phyloP scores from a whole-genome alignment of 2,797 vertebrate species.

The Natrix natrix region DNA sequence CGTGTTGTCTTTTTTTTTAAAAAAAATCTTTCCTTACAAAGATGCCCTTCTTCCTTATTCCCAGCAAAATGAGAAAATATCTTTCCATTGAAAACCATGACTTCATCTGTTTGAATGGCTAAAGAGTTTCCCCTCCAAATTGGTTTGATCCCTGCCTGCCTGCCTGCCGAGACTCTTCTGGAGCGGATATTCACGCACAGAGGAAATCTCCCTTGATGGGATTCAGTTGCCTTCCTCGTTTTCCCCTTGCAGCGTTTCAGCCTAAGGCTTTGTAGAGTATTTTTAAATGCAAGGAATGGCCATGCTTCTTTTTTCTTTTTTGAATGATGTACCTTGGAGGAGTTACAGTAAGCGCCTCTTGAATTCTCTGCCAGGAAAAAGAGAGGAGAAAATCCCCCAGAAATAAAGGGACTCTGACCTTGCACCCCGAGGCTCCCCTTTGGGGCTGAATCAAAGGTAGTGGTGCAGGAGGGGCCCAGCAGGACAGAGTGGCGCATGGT shows the following conservation, averaged over 20 bases:
- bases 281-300: background rate
- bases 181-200: background rate
- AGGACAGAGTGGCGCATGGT: background rate
- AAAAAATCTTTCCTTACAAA: no score
- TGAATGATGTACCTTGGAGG: background rate
- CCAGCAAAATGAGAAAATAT: background rate
- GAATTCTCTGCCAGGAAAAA: background rate
- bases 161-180: background rate
- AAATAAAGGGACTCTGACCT: background rate
- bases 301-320: background rate
- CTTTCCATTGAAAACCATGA: background rate
- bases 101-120: background rate
- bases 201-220: background rate
- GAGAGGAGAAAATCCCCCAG: background rate
- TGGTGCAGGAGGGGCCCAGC: background rate
- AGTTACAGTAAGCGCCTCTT: background rate
- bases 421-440: background rate
- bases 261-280: background rate
- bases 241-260: background rate
- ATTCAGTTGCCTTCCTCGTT: constrained; percentile 2
- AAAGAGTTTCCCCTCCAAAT: background rate
- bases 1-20: background rate
- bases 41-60: background rate
- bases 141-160: background rate
- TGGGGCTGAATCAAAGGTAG: background rate